A percentile compares a stretch with the other conserved stretches of the same genome.
Evolutionary conservation across 2,888 invertebrate genomes (phyloP).

Genomic region (Sepiola atlantica): DNA sequence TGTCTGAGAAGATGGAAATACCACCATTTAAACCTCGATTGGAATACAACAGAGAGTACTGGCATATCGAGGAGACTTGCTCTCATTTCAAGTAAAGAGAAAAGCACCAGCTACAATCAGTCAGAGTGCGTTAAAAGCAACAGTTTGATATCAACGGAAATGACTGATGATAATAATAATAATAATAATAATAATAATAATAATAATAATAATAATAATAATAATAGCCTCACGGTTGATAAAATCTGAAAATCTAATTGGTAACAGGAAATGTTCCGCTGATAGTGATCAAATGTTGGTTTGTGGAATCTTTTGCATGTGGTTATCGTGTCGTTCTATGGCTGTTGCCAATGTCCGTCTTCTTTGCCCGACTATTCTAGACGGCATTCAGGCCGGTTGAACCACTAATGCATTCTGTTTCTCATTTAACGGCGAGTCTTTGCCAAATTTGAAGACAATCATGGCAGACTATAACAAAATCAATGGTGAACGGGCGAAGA

Average conservation of each 20-base stretch:
- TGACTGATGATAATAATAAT: background rate
- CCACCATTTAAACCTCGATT: too few relatives aligned
- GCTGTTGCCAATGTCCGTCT: background rate
- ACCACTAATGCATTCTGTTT: background rate
- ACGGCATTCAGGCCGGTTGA: background rate
- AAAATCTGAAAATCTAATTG: background rate
- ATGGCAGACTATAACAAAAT: conserved; percentile 9
- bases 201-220: background rate
- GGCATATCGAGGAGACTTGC: too few relatives aligned
- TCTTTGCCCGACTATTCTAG: background rate
- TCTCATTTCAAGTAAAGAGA: too few relatives aligned
- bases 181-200: background rate
- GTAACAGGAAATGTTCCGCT: background rate
- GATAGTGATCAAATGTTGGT: background rate
- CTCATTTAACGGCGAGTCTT: background rate
- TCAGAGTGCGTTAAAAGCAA: too few relatives aligned
- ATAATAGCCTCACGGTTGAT: background rate
- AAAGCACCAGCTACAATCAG: too few relatives aligned
- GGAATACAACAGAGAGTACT: too few relatives aligned
- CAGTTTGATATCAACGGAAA: too few relatives aligned
- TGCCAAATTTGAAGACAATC: conserved; percentile 32
- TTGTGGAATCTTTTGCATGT: background rate
- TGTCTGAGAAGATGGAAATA: too few relatives aligned
- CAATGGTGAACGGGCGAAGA: background rate
- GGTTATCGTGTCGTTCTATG: background rate